Conservation (phyloP, 2,113 vertebrate species). For the cat (Felis catus) region DNA sequence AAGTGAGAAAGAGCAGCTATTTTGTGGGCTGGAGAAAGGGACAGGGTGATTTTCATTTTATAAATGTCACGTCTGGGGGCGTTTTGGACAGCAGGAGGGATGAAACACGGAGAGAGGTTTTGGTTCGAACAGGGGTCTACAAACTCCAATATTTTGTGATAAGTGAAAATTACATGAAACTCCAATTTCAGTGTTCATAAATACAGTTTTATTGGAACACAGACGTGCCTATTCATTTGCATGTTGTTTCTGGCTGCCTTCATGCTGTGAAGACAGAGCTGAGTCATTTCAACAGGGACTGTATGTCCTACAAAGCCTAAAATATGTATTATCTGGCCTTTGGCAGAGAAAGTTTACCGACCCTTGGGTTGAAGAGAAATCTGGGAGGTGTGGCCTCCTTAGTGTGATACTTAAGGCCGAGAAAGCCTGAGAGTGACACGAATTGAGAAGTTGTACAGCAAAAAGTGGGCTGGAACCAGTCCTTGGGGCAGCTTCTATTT, state of each 20-base stretch:
- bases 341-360: not conserved
- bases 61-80: not conserved
- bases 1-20: not conserved
- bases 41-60: not conserved
- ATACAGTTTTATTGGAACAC: not conserved
- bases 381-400: not conserved
- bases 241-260: not conserved
- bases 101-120: not conserved
- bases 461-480: not conserved
- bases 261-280: not conserved
- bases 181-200: not conserved
- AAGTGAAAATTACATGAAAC: conserved; percentile 34
- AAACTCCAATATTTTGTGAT: not conserved
- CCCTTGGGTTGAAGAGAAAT: not conserved
- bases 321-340: not conserved
- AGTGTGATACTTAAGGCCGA: not conserved
- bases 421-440: not conserved
- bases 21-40: not conserved
- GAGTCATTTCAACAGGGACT: not conserved
- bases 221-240: not conserved
- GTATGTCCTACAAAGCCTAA: not conserved
- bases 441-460: not conserved
- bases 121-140: not conserved
- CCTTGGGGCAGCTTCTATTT: not conserved
- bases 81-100: not conserved